Base-by-base conservation (phyloP, 2,797 vertebrate species). In the Mus spretus region DNA sequence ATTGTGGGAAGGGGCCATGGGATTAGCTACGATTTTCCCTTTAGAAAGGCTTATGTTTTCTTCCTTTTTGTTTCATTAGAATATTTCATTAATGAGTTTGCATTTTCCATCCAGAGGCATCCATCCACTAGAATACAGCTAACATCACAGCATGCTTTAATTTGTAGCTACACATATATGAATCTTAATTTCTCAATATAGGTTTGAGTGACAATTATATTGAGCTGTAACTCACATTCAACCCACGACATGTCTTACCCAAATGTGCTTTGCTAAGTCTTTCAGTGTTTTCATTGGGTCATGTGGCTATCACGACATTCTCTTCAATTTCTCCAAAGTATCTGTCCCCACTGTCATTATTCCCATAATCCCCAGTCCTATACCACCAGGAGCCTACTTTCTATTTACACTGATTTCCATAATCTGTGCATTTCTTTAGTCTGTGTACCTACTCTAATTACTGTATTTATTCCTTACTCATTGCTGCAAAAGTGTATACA, bases 41-140 rank as follows among this genome's bases (percentile, higher is more conserved):
- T 81, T 70, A 28, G 22, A 90, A 78, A 22, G 53, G 9, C 75
- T 34, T 61, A 26, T 50, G 12, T 22, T 88, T 61, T 67, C 78
- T 85, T 86, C 26, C 2, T 85, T 47, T 79, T 65, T 96, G 74
- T 24, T 24, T n/a, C 53, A 44, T 40, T 72, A 63, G 22, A 83
- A 81, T 20, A 65, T 19, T 83, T 61, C 80, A 77, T 28, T 83
- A 31, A 92, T 22, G 28, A 95, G 67, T 81, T n/a, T 90, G 24
- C 14, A 53, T 91, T 95, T 95, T 72, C 34, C 57, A 91, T 24
- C 80, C 40, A 65, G 75, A 82, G 20, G 1, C 47, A 92, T 28
- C 61, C 1, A 70, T 74, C 3, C 26, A 78, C 92, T 63, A 67
- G 34, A 44, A 31, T 79, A 40, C 80, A 95, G 17, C 9, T 24